Evolutionary conservation across 2,888 invertebrate genomes (phyloP), one percentile per base, ranked within the genome.

Genomic region (Craniophora ligustri): DNA sequence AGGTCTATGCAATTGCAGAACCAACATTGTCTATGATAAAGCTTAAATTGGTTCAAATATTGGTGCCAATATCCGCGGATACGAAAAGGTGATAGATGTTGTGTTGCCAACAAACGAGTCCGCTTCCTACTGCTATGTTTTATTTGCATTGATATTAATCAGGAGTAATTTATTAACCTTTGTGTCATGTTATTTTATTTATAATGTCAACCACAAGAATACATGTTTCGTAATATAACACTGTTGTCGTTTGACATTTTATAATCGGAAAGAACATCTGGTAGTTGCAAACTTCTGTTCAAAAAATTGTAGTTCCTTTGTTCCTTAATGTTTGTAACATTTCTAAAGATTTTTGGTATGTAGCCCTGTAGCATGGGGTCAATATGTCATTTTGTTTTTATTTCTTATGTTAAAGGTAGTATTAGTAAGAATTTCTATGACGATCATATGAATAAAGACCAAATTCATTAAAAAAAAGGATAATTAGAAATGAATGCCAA

Each of bases 111-210:
- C 53, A 38, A 55, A 59, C 39, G 19, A 40, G 36, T 59, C 23
- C 18, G 46, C 26, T 51, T 48, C 38, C 53, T 38, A 35, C 14
- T 39, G 16, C 5, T 40, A 39, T 36, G 15, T 56, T 54, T 58
- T 68, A 53, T 61, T 58, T 11, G 14, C 31, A 15, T 21, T 7
- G 73, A 71, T 72, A 51, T 40, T 38, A 55, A 72, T 72, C 64
- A 42, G 40, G 23, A 11, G 45, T 56, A 51, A 74, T 70, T 70
- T 70, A 54, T 72, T 48, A 50, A 56, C 53, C 49, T 56, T 66
- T 67, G 45, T 60, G 41, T 49, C 30, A 18, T 47, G 41, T 53
- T 41, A 31, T 58, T 45, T 50, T 46, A 47, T 44, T 69, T 50
- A 23, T 51, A 34, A 53, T 59, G 53, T 39, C 49, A 48, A 60